phyloP scores from a whole-genome alignment of 2,113 vertebrate species.

The Procavia capensis region DNA sequence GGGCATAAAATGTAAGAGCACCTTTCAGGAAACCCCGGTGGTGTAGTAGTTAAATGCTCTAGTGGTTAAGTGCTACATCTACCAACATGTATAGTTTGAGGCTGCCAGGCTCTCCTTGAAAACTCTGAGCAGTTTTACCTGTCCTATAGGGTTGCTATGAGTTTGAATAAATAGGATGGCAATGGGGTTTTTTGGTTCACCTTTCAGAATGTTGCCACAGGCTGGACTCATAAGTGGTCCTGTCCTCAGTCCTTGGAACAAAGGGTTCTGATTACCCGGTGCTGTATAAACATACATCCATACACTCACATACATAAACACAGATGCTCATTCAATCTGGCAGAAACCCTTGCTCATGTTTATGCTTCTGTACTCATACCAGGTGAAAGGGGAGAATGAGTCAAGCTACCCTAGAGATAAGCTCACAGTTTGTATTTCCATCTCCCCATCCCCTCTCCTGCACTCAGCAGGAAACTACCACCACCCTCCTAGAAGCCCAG shows the following conservation, averaged over 20 bases:
- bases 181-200: neutral
- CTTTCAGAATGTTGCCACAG: neutral
- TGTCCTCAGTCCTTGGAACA: neutral
- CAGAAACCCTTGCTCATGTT: neutral
- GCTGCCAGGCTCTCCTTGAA: too few relatives aligned
- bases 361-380: neutral
- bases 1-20: neutral
- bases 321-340: neutral
- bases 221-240: neutral
- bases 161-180: too few relatives aligned
- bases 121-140: too few relatives aligned
- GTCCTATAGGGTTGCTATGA: too few relatives aligned
- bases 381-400: neutral
- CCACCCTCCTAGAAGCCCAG: neutral
- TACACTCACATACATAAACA: neutral
- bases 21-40: too few relatives aligned
- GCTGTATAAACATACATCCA: neutral
- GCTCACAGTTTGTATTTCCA: conserved; percentile 62
- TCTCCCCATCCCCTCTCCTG: neutral
- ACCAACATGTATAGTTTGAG: too few relatives aligned
- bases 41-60: too few relatives aligned
- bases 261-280: neutral
- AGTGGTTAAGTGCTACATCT: too few relatives aligned
- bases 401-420: neutral
- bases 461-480: neutral